These are phyloP conservation scores for Chrysopa pallens DNA, from an alignment of 1,140 invertebrate species.

Conservation along the genomic window DNA sequence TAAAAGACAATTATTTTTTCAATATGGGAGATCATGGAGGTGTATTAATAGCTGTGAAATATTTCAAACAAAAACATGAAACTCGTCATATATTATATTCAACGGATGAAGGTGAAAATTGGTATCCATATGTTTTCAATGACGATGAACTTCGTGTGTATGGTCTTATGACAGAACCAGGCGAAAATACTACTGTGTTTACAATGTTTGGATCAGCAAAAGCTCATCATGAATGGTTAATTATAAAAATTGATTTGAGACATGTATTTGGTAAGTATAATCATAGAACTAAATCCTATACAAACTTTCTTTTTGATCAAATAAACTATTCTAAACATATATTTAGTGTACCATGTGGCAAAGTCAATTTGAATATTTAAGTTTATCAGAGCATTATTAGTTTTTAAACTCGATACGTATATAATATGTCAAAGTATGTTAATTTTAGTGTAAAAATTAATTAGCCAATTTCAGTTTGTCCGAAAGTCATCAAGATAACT, in stretches of 20 bases:
- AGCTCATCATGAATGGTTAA: conserved; percentile 65
- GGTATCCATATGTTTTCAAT: conserved; percentile 50
- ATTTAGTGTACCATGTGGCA: not conserved
- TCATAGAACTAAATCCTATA: conserved; percentile 6
- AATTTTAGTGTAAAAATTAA: too few species aligned
- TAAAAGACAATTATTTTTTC: conserved; percentile 73
- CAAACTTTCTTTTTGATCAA: not conserved
- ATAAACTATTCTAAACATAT: not conserved
- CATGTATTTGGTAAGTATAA: conserved; percentile 42
- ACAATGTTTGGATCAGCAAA: conserved; percentile 74
- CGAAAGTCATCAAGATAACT: too few species aligned
- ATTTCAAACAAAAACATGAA: conserved; percentile 51
- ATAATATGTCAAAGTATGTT: too few species aligned
- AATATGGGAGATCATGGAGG: conserved; percentile 84
- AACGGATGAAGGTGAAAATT: conserved; percentile 67
- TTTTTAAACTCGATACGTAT: too few species aligned
- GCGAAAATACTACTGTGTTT: conserved; percentile 79
- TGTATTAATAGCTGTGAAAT: conserved; percentile 64
- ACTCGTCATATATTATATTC: conserved; percentile 69
- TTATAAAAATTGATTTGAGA: conserved; percentile 63
- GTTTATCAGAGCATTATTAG: too few species aligned
- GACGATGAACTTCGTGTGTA: conserved; percentile 57
- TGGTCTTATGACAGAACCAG: conserved; percentile 79
- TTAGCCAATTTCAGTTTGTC: too few species aligned
- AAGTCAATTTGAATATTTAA: not conserved